phyloP scores from a whole-genome alignment of 2,113 vertebrate genomes.

The Pachyramphus minor region DNA sequence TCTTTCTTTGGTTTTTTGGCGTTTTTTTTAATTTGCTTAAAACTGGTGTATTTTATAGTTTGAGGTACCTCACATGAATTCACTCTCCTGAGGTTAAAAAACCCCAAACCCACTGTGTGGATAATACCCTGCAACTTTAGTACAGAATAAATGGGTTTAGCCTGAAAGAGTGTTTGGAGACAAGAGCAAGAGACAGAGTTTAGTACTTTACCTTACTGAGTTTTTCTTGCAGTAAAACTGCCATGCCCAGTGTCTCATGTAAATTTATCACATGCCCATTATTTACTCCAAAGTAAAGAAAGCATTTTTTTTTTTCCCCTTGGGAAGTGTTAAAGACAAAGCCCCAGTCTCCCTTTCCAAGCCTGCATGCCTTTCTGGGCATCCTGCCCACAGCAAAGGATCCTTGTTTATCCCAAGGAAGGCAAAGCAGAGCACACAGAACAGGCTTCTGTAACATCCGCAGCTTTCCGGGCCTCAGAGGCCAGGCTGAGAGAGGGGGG shows the following conservation, averaged over 20 bases:
- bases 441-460: fast-evolving
- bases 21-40: not conserved
- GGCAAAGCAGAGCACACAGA: not conserved
- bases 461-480: fast-evolving
- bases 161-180: not conserved
- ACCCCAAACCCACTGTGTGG: fast-evolving
- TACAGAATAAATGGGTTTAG: not conserved
- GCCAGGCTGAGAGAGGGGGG: not conserved
- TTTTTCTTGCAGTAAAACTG: not conserved
- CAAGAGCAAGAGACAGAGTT: not conserved
- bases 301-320: not conserved
- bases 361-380: not conserved
- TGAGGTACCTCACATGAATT: not conserved
- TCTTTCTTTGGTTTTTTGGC: not conserved
- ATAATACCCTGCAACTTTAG: not conserved
- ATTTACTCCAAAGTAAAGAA: not conserved
- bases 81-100: not conserved
- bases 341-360: not conserved
- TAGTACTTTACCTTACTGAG: not conserved
- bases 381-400: not conserved
- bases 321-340: not conserved
- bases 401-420: not conserved
- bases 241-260: not conserved
- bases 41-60: not conserved
- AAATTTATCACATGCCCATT: not conserved